Evolutionary conservation across 2,888 invertebrate genomes (phyloP), one percentile per base, ranked within the genome.

Genomic region (Danaus chrysippus): DNA sequence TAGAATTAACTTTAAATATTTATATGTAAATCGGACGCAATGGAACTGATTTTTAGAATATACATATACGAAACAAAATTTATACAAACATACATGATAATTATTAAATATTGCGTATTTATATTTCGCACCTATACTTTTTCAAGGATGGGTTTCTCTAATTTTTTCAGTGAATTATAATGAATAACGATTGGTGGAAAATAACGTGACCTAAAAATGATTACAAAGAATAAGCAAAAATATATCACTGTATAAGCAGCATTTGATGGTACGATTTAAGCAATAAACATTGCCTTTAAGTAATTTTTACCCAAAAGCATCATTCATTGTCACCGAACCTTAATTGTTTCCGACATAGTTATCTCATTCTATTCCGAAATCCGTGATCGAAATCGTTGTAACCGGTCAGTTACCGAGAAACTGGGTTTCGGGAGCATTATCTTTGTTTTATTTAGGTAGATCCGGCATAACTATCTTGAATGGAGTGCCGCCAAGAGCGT

Each of bases 401-500:
- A 68, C 66, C 64, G 74, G 76, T 74, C 73, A 74, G 77, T 79
- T 86, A 81, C 82, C 74, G 66, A 79, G 86, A 83, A 87, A 84
- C 81, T 84, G 79, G 83, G 83, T 86, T 85, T 86, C 79, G 79
- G 76, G 84, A 88, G 78, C 86, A 82, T 68, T 76, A 77, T 83
- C 80, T 82, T 83, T 81, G 83, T 84, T 82, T 86, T 87, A 87
- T 88, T 86, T 85, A 82, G 81, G 83, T 83, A 77, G 72, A 78
- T 76, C 81, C 82, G 83, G 83, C 86, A 87, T 85, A 86, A 78
- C 79, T 78, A 83, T 79, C 77, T 76, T 77, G 72, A 76, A 74
- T 73, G 72, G 69, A 76, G 81, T 86, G 89, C 89, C 88, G 89
- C 89, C 88, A 88, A 89, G 76, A 79, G 86, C 85, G 88, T 89